A percentile compares a stretch with the other conserved stretches of the same genome.
Conservation (phyloP, 2,113 vertebrate species). For the Micronisus gabar region DNA sequence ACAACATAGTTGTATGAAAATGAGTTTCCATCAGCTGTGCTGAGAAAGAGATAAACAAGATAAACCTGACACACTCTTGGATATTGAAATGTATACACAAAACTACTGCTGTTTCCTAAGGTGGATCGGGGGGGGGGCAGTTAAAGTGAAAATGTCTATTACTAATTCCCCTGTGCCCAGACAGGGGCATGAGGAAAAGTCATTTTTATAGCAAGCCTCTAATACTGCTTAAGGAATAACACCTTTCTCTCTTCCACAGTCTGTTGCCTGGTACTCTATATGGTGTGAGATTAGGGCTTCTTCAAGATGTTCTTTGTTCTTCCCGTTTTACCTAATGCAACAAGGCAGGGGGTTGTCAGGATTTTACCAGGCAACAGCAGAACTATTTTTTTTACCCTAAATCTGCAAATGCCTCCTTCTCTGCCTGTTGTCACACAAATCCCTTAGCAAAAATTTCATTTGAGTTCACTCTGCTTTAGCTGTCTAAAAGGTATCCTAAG, state of each 20-base stretch:
- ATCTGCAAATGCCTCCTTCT: not conserved
- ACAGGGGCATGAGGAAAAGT: not conserved
- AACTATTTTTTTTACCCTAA: not conserved
- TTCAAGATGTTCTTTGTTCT: not conserved
- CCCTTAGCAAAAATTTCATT: not conserved
- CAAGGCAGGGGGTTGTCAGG: not conserved
- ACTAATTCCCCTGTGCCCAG: not conserved
- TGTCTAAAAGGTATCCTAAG: not conserved
- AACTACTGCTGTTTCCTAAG: not conserved
- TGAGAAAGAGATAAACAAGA: not conserved
- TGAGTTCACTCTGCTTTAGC: not conserved
- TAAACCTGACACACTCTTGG: not conserved
- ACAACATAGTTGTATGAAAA: not conserved
- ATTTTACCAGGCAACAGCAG: not conserved
- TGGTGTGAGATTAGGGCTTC: not conserved
- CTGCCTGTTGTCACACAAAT: not conserved
- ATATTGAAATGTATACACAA: not conserved
- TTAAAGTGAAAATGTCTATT: not conserved
- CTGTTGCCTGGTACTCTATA: not conserved
- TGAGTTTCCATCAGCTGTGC: not conserved
- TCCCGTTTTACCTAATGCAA: not conserved
- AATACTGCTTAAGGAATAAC: not conserved
- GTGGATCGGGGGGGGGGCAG: too few relatives aligned
- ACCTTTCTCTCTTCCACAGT: not conserved
- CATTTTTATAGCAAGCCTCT: not conserved